These are phyloP conservation scores for Gisinianus flammeolus DNA, from an alignment of 2,888 invertebrate genomes.

Conservation along the genomic window DNA sequence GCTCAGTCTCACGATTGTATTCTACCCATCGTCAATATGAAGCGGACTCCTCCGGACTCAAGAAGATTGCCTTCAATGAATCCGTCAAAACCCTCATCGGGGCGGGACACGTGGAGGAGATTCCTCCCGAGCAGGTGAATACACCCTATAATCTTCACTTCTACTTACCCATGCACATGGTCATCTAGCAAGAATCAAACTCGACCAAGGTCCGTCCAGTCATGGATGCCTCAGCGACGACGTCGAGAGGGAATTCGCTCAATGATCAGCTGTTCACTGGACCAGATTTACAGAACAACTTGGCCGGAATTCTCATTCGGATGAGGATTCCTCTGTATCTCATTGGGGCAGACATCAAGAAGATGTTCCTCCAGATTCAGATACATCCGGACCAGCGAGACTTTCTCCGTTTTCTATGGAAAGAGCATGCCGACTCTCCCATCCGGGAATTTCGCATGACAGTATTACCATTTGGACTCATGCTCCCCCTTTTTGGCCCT, in stretches of 20 bases:
- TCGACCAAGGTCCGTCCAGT: conserved; percentile 60
- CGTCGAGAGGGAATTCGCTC: conserved; percentile 54
- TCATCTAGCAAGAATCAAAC: conserved; percentile 56
- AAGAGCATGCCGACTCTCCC: conserved; percentile 41
- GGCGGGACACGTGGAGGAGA: conserved; percentile 51
- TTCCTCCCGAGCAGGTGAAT: conserved; percentile 24
- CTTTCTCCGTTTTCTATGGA: conserved; percentile 58
- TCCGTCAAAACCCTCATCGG: background rate
- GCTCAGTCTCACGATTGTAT: background rate
- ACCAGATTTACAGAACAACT: conserved; percentile 57
- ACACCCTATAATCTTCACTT: conserved; percentile 3
- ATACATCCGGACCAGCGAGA: conserved; percentile 52
- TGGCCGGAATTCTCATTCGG: conserved; percentile 57
- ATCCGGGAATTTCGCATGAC: conserved; percentile 49
- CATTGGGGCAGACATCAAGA: conserved; percentile 59
- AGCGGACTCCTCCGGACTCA: background rate
- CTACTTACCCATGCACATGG: conserved; percentile 60
- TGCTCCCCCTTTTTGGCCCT: conserved; percentile 55
- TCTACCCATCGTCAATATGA: background rate
- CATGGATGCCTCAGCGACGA: conserved; percentile 59
- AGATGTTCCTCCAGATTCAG: conserved; percentile 60
- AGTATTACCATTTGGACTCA: conserved; percentile 55
- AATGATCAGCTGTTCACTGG: conserved; percentile 59
- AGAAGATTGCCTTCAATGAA: background rate
- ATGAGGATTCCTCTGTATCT: conserved; percentile 58